Base-by-base conservation (phyloP, 2,888 invertebrate species). In the Brenthis daphne region DNA sequence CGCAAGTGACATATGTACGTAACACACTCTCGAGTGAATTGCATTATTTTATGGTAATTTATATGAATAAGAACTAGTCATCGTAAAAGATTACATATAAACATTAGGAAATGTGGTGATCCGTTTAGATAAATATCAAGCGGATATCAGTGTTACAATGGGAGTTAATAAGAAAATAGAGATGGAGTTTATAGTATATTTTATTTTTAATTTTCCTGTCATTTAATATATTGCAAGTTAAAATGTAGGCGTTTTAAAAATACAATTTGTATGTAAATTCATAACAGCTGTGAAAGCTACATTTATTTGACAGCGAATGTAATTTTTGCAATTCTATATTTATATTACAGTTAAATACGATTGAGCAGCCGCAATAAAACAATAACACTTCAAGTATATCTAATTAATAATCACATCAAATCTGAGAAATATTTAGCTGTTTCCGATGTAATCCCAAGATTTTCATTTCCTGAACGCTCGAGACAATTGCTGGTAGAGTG, bases 21-120 rank as follows among this genome's bases (percentile, higher is more conserved):
- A 69, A 69, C 20, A 61, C 14, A 37, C 24, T 63, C 57, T 53
- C 61, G 14, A 33, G 66, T 65, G 54, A 63, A 54, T 69, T 63
- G 57, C 69, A n/a, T 61, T 66, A 66, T 65, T 57, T 63, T 57
- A 63, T 55, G 57, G 48, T 66, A 69, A 69, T 66, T 69, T 61
- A 57, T 64, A 51, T 54, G 47, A 24, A 37, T 68, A 53, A 37
- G 33, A 13, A 33, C 50, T 33, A 20, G 57, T 56, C 56, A 24
- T 61, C 67, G 56, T 6, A 47, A 37, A 61, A 63, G 58, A 48
- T 29, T 56, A n/a, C 57, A 24, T 61, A 12, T 37, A 43, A 43
- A 43, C 37, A 29, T 43, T 43, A 11, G 8, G 37, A 43, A 43
- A 43, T 43, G 37, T 43, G 37, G 37, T 43, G 11, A 43, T 43